Base-by-base conservation (phyloP, 2,113 vertebrate genomes). In the Sylvietta virens region DNA sequence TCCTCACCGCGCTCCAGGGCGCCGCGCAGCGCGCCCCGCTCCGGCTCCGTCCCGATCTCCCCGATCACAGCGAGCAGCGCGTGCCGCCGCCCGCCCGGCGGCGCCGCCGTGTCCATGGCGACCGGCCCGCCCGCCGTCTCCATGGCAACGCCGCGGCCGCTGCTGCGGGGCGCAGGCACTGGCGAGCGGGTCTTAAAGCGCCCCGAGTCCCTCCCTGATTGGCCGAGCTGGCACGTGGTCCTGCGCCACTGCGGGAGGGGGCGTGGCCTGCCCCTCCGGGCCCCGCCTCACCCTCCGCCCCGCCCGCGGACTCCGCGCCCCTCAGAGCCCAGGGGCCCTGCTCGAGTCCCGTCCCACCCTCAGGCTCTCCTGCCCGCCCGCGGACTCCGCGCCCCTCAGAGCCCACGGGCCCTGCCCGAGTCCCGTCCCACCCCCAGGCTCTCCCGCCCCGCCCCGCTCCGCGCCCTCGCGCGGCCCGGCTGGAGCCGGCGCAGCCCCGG, bases 21-120 rank as follows among this genome's bases (percentile, higher is more conserved):
- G 39, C 95, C 96, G 95, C 98, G 97, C 95, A 98, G 97, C 54
- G 98, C 97, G 80, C 97, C 96, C 30, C 99, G 98, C 64, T 99
- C 98, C 72, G 97, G 96, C 71, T 98, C 97, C 27, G 98, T 98
- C 56, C 96, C 97, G 81, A 99, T 96, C 65, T 98, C 98, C 23
- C 99, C 99, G 88, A 99, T 98, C 50, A 98, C 98, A n/a, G 98
- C 98, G n/a, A 99, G 98, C 96, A 99, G 97, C 81, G 98, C 98
- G 84, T 98, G 96, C 70, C 80, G 92, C 73, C 22, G 91, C 31
- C 78, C 91, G 91, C 86, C 86, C 15, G 90, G 87, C 62, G 90
- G 88, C 69, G 93, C 84, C 73, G 91, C 90, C 90, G 98, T 99
- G 97, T 98, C 99, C 98, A 99, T 98, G 98, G 98, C 97, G 98